phyloP scores from a whole-genome alignment of 2,797 vertebrate species.

The Toxotes lorentzi region DNA sequence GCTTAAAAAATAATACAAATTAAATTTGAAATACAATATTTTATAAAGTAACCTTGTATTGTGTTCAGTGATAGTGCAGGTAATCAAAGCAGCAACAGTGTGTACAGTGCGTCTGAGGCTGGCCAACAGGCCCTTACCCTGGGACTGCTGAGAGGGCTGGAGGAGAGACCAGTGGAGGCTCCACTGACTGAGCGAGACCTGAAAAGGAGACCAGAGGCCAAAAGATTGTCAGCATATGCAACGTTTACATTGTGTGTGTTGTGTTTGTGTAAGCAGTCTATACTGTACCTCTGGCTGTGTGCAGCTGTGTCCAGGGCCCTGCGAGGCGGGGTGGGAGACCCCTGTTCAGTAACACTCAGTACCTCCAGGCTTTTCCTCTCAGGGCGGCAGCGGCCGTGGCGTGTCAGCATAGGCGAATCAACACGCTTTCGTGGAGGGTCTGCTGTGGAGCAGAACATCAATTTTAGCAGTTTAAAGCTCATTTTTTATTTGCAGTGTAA shows the following conservation, averaged over 20 bases:
- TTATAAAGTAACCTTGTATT: conserved; percentile 5
- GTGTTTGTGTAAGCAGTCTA: conserved; percentile 1
- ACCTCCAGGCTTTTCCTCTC: conserved; percentile 96
- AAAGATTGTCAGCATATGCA: background rate
- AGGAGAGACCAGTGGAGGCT: conserved; percentile 93
- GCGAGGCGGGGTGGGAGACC: conserved; percentile 92
- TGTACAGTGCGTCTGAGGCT: conserved; percentile 8
- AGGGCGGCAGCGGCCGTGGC: conserved; percentile 91
- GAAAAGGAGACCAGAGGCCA: conserved; percentile 34
- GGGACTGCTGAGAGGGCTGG: conserved; percentile 95
- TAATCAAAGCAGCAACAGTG: conserved; percentile 10
- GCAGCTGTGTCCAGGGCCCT: conserved; percentile 89
- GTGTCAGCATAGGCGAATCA: conserved; percentile 94
- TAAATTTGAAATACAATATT: background rate
- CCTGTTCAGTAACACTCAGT: conserved; percentile 92
- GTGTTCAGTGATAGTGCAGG: conserved; percentile 4
- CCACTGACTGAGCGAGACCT: conserved; percentile 95
- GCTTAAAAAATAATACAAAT: conserved; percentile 15
- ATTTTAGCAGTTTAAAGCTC: background rate
- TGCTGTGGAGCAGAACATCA: conserved; percentile 52
- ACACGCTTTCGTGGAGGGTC: conserved; percentile 94
- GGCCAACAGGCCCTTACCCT: conserved; percentile 87
- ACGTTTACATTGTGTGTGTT: background rate
- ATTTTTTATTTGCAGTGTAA: background rate
- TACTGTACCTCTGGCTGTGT: conserved; percentile 84